These are phyloP conservation scores for Acridotheres tristis DNA, from an alignment of 2,797 vertebrate genomes.

Conservation along the genomic window DNA sequence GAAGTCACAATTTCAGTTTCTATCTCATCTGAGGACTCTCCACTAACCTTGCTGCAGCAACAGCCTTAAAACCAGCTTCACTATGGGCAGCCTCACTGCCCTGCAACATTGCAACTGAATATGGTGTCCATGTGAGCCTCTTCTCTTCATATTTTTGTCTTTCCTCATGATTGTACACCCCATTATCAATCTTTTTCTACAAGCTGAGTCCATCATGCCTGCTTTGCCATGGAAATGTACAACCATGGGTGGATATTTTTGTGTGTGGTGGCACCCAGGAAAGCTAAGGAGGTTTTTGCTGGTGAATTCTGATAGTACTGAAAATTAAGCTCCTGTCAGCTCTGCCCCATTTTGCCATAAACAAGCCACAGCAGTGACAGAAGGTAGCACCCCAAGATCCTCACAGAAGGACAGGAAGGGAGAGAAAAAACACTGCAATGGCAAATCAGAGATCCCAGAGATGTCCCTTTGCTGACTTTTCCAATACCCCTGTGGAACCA, in stretches of 20 bases:
- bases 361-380: neutral
- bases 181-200: neutral
- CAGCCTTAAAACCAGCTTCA: neutral
- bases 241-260: neutral
- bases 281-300: neutral
- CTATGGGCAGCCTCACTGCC: neutral
- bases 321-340: neutral
- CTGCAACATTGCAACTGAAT: rapidly evolving
- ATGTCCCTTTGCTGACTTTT: neutral
- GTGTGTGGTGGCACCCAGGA: neutral
- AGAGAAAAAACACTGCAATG: neutral
- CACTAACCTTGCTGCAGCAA: rapidly evolving
- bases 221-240: neutral
- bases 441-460: neutral
- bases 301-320: neutral
- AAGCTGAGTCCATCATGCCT: neutral
- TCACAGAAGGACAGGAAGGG: neutral
- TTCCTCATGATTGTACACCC: neutral
- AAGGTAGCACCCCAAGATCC: rapidly evolving
- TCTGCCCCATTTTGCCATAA: neutral
- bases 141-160: neutral
- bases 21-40: neutral
- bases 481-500: neutral
- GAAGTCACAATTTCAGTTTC: neutral
- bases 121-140: neutral